phyloP scores from a whole-genome alignment of 2,888 invertebrate species.

The Cephalotes varians region DNA sequence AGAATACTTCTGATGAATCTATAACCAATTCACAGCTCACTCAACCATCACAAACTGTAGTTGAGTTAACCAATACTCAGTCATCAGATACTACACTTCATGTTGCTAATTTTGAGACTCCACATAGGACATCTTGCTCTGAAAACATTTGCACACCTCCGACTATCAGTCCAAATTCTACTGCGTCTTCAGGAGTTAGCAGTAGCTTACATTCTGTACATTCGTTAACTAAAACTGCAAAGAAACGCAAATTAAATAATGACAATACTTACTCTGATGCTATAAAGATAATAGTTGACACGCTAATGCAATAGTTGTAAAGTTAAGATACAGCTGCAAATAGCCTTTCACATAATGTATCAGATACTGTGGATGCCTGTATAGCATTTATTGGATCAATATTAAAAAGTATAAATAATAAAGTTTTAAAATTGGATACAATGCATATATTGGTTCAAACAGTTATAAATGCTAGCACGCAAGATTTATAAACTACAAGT shows the following conservation, averaged over 20 bases:
- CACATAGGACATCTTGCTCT: too few species aligned
- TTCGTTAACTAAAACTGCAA: background rate
- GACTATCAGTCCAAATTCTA: background rate
- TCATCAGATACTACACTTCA: too few species aligned
- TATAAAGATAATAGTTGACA: background rate
- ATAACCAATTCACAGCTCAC: too few species aligned
- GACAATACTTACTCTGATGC: background rate
- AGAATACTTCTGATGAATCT: too few species aligned
- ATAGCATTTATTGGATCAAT: background rate
- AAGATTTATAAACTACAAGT: too few species aligned
- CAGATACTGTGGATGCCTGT: constrained; percentile 12
- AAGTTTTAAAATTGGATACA: background rate
- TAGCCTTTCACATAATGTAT: background rate
- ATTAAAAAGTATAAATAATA: constrained; percentile 12
- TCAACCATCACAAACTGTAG: too few species aligned
- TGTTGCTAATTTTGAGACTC: too few species aligned
- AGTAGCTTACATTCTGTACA: too few species aligned
- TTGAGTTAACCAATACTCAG: too few species aligned
- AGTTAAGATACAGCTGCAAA: background rate
- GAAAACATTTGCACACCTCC: too few species aligned
- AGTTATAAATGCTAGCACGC: background rate
- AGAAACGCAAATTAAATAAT: background rate
- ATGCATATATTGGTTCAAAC: constrained; percentile 7
- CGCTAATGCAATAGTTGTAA: background rate
- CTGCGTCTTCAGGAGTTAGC: too few species aligned